Evolutionary conservation across 2,113 vertebrate species (phyloP).

Genomic region (Mobula hypostoma): DNA sequence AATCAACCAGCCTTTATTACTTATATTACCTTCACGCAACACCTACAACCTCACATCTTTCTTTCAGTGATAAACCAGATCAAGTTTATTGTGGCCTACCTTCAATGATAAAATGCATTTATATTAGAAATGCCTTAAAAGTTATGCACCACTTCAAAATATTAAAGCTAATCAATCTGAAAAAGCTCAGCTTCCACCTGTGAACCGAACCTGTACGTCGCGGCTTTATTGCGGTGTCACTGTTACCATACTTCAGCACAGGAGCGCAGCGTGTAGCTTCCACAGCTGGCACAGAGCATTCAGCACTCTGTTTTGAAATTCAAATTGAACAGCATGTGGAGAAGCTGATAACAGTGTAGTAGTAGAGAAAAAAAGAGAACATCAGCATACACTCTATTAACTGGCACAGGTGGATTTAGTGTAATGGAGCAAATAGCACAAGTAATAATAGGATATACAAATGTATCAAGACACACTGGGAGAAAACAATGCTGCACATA

Average conservation of each 20-base stretch:
- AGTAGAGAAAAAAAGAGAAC: slow-evolving; percentile 44
- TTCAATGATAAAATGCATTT: not conserved
- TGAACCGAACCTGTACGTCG: not conserved
- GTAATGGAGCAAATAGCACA: slow-evolving; percentile 67
- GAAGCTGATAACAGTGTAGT: slow-evolving; percentile 69
- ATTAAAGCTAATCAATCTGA: not conserved
- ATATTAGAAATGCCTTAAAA: not conserved
- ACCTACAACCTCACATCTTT: not conserved
- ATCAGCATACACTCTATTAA: slow-evolving; percentile 56
- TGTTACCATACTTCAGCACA: not conserved
- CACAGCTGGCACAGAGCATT: slow-evolving; percentile 56
- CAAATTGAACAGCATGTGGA: slow-evolving; percentile 68
- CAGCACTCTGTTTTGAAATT: slow-evolving; percentile 68
- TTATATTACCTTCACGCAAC: not conserved
- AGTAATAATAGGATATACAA: slow-evolving; percentile 60
- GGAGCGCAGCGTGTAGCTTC: slow-evolving; percentile 38
- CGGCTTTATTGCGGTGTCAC: not conserved
- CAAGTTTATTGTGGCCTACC: not conserved
- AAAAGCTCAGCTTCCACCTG: not conserved
- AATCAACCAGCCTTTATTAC: not conserved
- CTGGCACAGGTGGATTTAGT: slow-evolving; percentile 64
- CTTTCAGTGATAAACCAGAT: not conserved
- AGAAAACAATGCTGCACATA: slow-evolving; percentile 46
- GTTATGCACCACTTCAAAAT: not conserved
- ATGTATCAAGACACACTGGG: slow-evolving; percentile 51